phyloP scores from a whole-genome alignment of 2,113 vertebrate genomes.

The Numida meleagris region DNA sequence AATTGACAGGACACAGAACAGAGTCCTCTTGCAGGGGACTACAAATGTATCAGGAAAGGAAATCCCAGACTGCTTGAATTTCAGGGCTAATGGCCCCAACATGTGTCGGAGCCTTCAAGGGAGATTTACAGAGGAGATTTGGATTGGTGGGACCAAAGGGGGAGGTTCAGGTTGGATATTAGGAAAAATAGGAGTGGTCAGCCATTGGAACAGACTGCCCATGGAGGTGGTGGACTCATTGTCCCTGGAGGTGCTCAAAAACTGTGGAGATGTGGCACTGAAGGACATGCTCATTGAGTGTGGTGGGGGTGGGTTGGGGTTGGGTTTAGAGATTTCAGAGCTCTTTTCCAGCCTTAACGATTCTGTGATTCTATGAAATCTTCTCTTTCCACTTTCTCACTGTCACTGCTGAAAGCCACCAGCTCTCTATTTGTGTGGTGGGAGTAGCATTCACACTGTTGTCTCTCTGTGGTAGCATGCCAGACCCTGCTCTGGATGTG shows the following conservation, averaged over 20 bases:
- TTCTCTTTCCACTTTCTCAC: background rate
- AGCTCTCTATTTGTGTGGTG: accelerated
- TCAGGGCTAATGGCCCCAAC: background rate
- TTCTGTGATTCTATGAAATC: background rate
- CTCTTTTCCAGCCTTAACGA: too few species aligned
- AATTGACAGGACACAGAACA: background rate
- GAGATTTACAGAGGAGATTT: background rate
- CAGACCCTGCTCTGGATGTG: background rate
- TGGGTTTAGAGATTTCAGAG: too few species aligned
- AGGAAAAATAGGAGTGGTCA: too few species aligned
- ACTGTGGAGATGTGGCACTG: too few species aligned
- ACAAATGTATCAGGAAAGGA: background rate
- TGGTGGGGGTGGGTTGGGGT: too few species aligned
- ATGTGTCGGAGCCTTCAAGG: background rate
- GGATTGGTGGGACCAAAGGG: background rate
- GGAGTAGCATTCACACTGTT: background rate
- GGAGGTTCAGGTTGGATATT: too few species aligned
- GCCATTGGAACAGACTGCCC: too few species aligned
- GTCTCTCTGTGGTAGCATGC: accelerated
- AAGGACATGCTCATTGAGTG: too few species aligned
- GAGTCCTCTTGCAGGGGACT: background rate
- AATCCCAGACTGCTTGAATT: background rate
- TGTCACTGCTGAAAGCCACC: background rate
- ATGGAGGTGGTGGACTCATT: too few species aligned
- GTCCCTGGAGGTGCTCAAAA: too few species aligned